Conservation (phyloP, 1,140 invertebrate species). For the Drosophila pseudoananassae region DNA sequence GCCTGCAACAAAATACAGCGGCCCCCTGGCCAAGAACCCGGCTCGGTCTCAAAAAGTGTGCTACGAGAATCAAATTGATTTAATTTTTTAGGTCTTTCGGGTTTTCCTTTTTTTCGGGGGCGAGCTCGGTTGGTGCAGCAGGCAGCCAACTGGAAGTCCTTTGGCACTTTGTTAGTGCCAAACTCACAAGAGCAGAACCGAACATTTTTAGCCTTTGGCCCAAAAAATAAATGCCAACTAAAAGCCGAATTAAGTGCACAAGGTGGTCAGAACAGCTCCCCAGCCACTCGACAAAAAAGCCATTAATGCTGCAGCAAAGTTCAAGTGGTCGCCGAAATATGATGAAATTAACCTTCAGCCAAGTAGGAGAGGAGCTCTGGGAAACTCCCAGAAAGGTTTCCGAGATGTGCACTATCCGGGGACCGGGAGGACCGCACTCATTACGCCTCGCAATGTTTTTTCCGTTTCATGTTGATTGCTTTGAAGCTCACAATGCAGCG, state of each 20-base stretch:
- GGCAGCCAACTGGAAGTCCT: slow-evolving; percentile 34
- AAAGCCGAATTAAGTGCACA: slow-evolving; percentile 46
- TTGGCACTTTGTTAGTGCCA: slow-evolving; percentile 43
- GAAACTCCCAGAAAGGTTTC: not conserved
- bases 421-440: slow-evolving; percentile 14
- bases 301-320: slow-evolving; percentile 30
- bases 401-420: slow-evolving; percentile 8
- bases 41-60: slow-evolving; percentile 39
- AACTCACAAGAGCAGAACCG: slow-evolving; percentile 37
- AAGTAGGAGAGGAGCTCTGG: slow-evolving; percentile 1
- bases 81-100: slow-evolving; percentile 44
- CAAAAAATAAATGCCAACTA: slow-evolving; percentile 33
- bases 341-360: slow-evolving; percentile 36
- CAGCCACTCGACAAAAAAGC: not conserved
- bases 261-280: slow-evolving; percentile 23
- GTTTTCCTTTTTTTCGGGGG: slow-evolving; percentile 1
- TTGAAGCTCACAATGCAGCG: slow-evolving; percentile 56
- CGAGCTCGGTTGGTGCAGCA: slow-evolving; percentile 11
- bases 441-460: slow-evolving; percentile 41
- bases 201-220: slow-evolving; percentile 22
- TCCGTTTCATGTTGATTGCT: slow-evolving; percentile 61
- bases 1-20: slow-evolving; percentile 50
- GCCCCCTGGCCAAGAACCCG: slow-evolving; percentile 5
- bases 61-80: slow-evolving; percentile 71
- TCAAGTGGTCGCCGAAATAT: slow-evolving; percentile 27